Evolutionary conservation across 2,797 vertebrate species (phyloP).

Genomic region (Acridotheres tristis): DNA sequence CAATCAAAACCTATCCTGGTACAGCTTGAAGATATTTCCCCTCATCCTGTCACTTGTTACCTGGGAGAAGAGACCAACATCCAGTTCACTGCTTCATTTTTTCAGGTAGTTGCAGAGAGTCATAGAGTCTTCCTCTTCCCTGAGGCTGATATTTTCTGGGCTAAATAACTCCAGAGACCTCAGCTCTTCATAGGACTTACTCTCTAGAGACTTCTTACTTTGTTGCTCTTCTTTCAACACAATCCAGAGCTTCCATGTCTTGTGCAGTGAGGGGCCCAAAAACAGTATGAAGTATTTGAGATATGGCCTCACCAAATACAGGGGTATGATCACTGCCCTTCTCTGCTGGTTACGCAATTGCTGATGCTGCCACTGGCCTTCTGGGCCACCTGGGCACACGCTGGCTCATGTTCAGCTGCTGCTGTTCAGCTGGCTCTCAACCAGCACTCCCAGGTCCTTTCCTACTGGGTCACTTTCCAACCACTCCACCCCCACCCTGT

Average conservation of each 20-base stretch:
- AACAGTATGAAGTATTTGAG: not conserved
- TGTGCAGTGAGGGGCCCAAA: not conserved
- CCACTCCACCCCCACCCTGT: not conserved
- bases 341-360: not conserved
- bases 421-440: fast-evolving
- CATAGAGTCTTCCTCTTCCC: too few relatives aligned
- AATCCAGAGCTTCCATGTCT: not conserved
- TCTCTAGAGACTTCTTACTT: not conserved
- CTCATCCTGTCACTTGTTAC: too few relatives aligned
- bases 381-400: not conserved
- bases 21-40: not conserved
- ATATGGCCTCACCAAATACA: not conserved
- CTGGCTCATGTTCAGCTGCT: too few relatives aligned
- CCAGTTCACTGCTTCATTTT: too few relatives aligned
- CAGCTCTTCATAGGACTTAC: not conserved
- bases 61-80: too few relatives aligned
- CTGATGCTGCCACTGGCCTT: not conserved
- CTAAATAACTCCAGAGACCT: too few relatives aligned
- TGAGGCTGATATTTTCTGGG: not conserved
- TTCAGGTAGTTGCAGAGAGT: too few relatives aligned
- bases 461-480: not conserved
- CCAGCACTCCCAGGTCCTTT: not conserved
- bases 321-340: not conserved
- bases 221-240: not conserved
- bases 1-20: not conserved